Percentiles rank a stretch among this genome's conserved stretches.
phyloP scores from a whole-genome alignment of 2,888 invertebrate species.

The Ischnura elegans region DNA sequence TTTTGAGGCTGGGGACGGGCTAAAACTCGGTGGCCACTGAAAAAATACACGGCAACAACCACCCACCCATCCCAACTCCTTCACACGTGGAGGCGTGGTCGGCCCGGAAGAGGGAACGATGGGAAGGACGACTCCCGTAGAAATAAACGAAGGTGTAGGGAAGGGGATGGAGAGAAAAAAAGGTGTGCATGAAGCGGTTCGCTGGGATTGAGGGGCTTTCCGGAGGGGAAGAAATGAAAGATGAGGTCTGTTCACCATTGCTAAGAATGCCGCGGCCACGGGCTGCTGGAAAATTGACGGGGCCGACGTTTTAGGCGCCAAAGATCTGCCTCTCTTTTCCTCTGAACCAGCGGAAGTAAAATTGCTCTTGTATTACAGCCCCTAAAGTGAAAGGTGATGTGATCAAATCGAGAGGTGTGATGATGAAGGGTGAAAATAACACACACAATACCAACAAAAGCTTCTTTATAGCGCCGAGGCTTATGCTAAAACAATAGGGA shows the following conservation, averaged over 20 bases:
- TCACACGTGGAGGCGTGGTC: conserved; percentile 30
- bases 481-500: too few relatives aligned
- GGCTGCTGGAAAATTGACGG: background rate
- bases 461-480: too few relatives aligned
- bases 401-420: too few relatives aligned
- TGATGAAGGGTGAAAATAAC: too few relatives aligned
- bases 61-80: background rate
- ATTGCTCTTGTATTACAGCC: background rate
- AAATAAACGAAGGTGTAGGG: background rate
- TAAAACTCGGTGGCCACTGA: conserved; percentile 45
- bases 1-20: background rate
- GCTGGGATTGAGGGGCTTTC: background rate
- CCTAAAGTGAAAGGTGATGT: too few relatives aligned
- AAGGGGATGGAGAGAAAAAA: background rate
- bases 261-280: background rate
- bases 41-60: background rate
- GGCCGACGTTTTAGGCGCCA: background rate
- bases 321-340: background rate
- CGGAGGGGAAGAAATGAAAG: background rate
- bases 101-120: conserved; percentile 36
- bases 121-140: background rate
- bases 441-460: too few relatives aligned
- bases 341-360: background rate
- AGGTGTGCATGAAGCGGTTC: background rate
- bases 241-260: background rate